Conservation (phyloP, 2,113 vertebrate genomes). For the Malurus cyaneus region DNA sequence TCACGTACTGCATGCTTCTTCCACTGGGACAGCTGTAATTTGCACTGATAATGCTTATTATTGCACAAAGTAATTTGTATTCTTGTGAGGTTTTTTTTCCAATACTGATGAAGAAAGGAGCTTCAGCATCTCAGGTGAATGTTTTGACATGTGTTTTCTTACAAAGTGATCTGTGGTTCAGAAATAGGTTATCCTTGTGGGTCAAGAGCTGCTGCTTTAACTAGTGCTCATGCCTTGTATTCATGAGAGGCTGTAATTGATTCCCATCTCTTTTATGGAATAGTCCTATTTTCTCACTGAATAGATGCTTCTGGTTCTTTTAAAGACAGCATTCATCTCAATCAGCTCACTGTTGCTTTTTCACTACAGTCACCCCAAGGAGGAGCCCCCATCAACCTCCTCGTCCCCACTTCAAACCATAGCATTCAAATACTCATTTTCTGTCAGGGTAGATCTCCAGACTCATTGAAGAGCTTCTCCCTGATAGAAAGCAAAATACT, state of each 20-base stretch:
- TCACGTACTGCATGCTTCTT: background rate
- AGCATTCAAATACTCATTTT: conserved; percentile 17
- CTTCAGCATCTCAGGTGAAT: background rate
- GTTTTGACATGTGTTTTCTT: conserved; percentile 34
- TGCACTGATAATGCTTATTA: background rate
- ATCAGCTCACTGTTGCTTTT: background rate
- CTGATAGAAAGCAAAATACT: background rate
- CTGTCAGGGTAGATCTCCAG: background rate
- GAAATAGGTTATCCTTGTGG: conserved; percentile 27
- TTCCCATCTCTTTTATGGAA: conserved; percentile 30
- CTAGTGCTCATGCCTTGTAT: conserved; percentile 14
- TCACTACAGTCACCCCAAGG: background rate
- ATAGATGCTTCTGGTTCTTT: conserved; percentile 41
- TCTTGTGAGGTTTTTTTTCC: background rate
- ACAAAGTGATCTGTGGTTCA: conserved; percentile 8
- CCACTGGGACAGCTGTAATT: conserved; percentile 14
- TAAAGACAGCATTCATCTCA: conserved; percentile 36
- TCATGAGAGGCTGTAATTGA: conserved; percentile 37
- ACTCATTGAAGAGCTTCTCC: background rate
- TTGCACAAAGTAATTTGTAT: conserved; percentile 28
- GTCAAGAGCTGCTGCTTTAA: conserved; percentile 33
- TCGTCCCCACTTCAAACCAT: background rate
- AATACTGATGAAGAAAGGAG: conserved; percentile 15
- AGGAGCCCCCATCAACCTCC: background rate
- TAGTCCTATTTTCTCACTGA: background rate